Evolutionary conservation across 2,797 vertebrate genomes (phyloP).

Genomic region (Molossus molossus): DNA sequence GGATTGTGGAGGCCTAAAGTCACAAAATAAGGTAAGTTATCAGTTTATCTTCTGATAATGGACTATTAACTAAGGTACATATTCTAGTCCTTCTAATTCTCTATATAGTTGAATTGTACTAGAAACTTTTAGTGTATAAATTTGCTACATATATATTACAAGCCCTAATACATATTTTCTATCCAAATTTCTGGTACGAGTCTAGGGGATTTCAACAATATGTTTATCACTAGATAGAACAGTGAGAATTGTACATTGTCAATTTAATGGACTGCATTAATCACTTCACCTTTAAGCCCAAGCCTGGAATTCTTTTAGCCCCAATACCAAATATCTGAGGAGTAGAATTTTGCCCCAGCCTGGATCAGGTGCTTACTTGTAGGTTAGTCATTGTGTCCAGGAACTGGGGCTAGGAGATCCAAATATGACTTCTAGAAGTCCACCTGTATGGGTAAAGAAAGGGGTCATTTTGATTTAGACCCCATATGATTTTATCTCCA

Average conservation of each 20-base stretch:
- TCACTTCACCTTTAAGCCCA: background rate
- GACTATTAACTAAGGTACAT: background rate
- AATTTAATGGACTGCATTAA: background rate
- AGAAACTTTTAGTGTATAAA: background rate
- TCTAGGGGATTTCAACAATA: background rate
- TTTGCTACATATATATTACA: background rate
- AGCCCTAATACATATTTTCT: constrained; percentile 1
- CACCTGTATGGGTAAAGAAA: background rate
- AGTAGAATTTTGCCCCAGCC: background rate
- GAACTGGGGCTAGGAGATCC: background rate
- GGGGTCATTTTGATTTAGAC: background rate
- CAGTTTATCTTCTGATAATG: constrained; percentile 28
- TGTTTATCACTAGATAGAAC: background rate
- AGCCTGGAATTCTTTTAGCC: background rate
- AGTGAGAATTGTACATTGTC: background rate
- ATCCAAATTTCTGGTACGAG: constrained; percentile 15
- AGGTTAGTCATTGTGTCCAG: background rate
- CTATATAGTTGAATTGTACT: constrained; percentile 12
- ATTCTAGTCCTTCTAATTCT: constrained; percentile 13
- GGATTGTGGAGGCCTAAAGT: constrained; percentile 83
- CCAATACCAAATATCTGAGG: background rate
- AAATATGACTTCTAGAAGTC: background rate
- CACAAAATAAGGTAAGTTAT: constrained; percentile 83
- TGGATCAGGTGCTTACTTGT: background rate
- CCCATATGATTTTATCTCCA: background rate